Base-by-base conservation (phyloP, 2,888 invertebrate species). In the Heliconius charithonia region DNA sequence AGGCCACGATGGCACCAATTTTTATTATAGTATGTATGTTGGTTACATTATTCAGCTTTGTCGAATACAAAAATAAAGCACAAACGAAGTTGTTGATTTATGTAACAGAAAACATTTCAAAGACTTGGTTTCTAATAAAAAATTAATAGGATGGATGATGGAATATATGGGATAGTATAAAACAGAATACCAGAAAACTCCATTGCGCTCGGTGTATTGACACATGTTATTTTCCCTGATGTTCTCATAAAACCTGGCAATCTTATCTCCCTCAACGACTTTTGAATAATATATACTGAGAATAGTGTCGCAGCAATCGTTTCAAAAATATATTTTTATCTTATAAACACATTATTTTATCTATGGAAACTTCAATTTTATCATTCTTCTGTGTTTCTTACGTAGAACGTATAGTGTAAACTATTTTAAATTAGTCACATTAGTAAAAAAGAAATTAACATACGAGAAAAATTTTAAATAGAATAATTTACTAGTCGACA, bases 161-260 rank as follows among this genome's bases (percentile, higher is more conserved):
- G 86, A 87, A 87, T 87, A 88, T 86, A 81, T 76, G 81, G 72
- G 81, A 79, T 86, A 85, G 83, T 86, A 89, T 91, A 90, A 90
- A 90, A 88, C 85, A 86, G 85, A 87, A 79, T 75, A 87, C 87
- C 86, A 87, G 87, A 85, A 84, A 89, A 89, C 88, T 87, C 88
- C 88, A 88, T 88, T 85, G 84, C 83, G 85, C 84, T 86, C 83
- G 85, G 86, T 88, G 87, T 89, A 92, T 91, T 91, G 89, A 91
- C 90, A 89, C 88, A 88, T 91, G 91, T 91, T 91, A 91, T 91
- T 91, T 89, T 89, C 88, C 85, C 85, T 86, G 87, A 91, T 90
- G 87, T 82, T 87, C 84, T 87, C 90, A 88, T 91, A 92, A 92
- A 92, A 91, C 86, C 86, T 84, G 85, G 85, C 87, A 88, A 90